phyloP scores from a whole-genome alignment of 2,113 vertebrate genomes.

The Alexandromys fortis region DNA sequence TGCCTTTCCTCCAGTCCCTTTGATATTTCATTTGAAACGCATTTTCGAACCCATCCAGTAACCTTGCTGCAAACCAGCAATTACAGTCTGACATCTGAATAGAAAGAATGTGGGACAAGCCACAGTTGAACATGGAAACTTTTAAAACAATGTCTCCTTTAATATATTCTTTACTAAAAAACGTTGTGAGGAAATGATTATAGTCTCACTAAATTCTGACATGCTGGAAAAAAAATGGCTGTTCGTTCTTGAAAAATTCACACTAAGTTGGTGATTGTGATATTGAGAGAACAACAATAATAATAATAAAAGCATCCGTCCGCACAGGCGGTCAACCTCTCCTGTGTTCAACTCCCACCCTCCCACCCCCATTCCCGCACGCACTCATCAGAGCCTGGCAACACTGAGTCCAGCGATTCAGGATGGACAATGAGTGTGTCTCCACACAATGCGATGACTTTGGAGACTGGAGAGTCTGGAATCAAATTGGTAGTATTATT shows the following conservation, averaged over 20 bases:
- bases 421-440: constrained; percentile 57
- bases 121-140: constrained; percentile 73
- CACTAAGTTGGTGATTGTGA: constrained; percentile 57
- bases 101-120: constrained; percentile 78
- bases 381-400: constrained; percentile 13
- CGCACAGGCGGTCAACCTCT: background rate
- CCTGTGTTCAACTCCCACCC: background rate
- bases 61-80: constrained; percentile 78
- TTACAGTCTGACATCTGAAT: constrained; percentile 77
- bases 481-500: constrained; percentile 65
- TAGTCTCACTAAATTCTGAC: constrained; percentile 75
- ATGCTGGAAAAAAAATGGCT: constrained; percentile 65
- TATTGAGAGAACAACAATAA: constrained; percentile 56
- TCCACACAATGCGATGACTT: constrained; percentile 47
- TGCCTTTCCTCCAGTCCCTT: constrained; percentile 61
- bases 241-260: constrained; percentile 67
- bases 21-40: constrained; percentile 66
- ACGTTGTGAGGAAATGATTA: constrained; percentile 77
- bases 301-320: background rate
- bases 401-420: constrained; percentile 12
- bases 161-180: constrained; percentile 76
- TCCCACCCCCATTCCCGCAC: background rate
- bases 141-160: constrained; percentile 77
- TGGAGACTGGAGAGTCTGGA: constrained; percentile 58
- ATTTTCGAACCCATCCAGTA: constrained; percentile 76